Percentiles rank a stretch among this genome's conserved stretches.
These are phyloP conservation scores for Synaphobranchus kaupii DNA, from an alignment of 2,797 vertebrate species.

Conservation along the genomic window DNA sequence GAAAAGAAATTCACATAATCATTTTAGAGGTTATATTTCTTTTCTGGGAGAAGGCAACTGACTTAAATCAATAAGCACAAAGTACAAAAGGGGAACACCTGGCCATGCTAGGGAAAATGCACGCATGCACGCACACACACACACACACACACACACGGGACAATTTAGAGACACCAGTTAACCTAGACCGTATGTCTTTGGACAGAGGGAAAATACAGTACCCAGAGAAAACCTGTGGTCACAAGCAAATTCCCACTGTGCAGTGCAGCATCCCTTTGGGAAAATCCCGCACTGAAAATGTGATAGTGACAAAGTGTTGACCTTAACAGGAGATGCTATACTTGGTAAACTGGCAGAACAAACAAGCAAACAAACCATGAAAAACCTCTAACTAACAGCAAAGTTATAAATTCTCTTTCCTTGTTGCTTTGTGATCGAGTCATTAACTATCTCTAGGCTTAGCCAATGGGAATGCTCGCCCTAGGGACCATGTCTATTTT, in stretches of 20 bases:
- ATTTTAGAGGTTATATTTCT: neutral
- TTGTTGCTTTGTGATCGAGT: neutral
- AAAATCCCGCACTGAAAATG: neutral
- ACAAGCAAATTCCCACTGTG: neutral
- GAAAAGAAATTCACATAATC: neutral
- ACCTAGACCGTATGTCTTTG: neutral
- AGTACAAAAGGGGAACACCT: neutral
- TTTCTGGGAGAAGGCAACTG: neutral
- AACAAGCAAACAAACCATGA: constrained; percentile 10
- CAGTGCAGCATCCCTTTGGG: neutral
- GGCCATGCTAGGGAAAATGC: neutral
- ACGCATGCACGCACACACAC: neutral
- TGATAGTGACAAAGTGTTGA: constrained; percentile 16
- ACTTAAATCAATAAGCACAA: neutral
- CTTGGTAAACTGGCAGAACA: constrained; percentile 18
- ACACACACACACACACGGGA: neutral
- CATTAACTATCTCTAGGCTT: neutral
- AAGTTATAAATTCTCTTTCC: neutral
- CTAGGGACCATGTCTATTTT: neutral
- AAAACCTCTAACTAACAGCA: neutral
- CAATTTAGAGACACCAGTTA: neutral
- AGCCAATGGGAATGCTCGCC: neutral
- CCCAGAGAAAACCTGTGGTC: constrained; percentile 11
- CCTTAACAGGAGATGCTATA: constrained; percentile 15
- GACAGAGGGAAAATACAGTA: neutral